Evolutionary conservation across 2,113 vertebrate species (phyloP), one percentile per base, ranked within the genome.

Genomic region (Hippocampus barbouri): DNA sequence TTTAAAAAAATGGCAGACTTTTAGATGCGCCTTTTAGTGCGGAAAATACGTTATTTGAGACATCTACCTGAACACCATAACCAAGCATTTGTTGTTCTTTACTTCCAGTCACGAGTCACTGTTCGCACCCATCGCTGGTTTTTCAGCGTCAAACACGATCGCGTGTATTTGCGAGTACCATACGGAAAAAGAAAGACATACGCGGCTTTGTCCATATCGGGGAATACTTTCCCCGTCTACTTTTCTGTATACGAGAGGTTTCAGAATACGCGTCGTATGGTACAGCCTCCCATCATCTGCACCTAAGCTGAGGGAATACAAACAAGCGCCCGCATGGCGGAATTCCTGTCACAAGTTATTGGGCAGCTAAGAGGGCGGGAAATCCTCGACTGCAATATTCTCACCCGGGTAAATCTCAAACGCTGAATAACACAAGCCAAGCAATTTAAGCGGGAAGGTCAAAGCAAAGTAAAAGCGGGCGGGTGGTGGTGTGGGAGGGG

Each of bases 371-470:
- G 86, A 89, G 87, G 87, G 89, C 84, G 86, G 85, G 87, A 91
- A 91, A 92, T 91, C 90, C 90, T 86, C 72, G 41, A 66, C 83
- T 83, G 87, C 88, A 89, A 89, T 90, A 91, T 89, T 92, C 90
- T 91, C 89, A 83, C 83, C 80, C 64, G 6, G 64, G 89, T 89
- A 90, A 91, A 93, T 90, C 89, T 91, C 88, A 81, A 87, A 88
- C 87, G 90, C 90, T 91, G 91, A 93, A 93, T 92, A 93, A 92
- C 91, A 90, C 87, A 89, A 92, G 89, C 86, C 87, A 89, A 90
- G 91, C 91, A 91, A 91, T 93, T 90, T 91, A 87, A 76, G 83
- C 85, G 80, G 83, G 90, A 93, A 92, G 92, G 92, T 93, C 91
- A 93, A 88, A 89, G 91, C 87, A 90, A 90, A 91, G 91, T 90